Conservation (phyloP, 1,140 invertebrate genomes). For the Diachasma alloeum region DNA sequence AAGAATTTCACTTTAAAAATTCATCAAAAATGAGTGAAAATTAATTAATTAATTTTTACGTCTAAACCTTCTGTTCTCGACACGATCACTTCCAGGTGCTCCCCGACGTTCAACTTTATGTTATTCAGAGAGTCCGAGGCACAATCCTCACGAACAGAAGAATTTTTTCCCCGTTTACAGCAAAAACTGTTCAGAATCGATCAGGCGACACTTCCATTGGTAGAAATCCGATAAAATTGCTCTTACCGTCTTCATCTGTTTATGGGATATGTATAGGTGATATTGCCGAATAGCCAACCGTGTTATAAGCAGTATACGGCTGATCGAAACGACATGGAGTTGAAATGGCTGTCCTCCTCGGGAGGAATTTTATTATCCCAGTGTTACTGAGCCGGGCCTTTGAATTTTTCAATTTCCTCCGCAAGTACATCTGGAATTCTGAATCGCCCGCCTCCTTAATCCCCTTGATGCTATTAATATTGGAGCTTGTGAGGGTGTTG, state of each 20-base stretch:
- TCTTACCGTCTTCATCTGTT: background rate
- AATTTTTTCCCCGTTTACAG: background rate
- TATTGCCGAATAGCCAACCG: background rate
- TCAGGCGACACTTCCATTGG: background rate
- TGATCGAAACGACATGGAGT: background rate
- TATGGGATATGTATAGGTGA: background rate
- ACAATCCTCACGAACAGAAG: too few species aligned
- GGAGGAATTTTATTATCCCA: background rate
- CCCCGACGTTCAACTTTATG: too few species aligned
- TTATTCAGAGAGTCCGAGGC: too few species aligned
- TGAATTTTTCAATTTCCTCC: background rate
- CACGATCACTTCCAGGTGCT: too few species aligned
- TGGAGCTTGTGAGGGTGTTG: background rate
- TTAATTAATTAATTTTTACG: too few species aligned
- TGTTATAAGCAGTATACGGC: background rate
- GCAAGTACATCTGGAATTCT: background rate
- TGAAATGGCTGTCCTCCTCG: background rate
- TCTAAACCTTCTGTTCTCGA: too few species aligned
- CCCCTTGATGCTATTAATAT: background rate
- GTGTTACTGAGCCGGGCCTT: background rate
- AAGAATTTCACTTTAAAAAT: too few species aligned
- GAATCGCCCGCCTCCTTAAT: too few species aligned
- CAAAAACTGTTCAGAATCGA: background rate
- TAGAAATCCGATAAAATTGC: background rate
- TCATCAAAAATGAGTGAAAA: too few species aligned